Conservation (phyloP, 1,140 invertebrate genomes). For the Trachymyrmex septentrionalis region DNA sequence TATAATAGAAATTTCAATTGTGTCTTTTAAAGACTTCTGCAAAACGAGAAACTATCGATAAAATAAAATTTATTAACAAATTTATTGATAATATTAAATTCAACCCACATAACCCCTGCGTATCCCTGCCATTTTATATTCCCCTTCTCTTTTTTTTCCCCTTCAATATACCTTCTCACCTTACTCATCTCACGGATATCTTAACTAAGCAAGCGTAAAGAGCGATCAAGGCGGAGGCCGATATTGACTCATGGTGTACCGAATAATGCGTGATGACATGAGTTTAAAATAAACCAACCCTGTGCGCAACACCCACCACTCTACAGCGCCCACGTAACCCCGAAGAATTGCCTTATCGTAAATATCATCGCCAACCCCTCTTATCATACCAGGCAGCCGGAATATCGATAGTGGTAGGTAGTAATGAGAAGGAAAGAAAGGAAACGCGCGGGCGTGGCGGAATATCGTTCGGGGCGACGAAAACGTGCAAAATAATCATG, state of each 20-base stretch:
- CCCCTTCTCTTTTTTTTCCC: neutral
- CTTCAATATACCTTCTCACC: neutral
- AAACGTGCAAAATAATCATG: slow-evolving; percentile 32
- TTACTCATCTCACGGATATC: slow-evolving; percentile 7
- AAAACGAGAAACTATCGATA: neutral
- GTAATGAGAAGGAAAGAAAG: slow-evolving; percentile 21
- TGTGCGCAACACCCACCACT: slow-evolving; percentile 33
- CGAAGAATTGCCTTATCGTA: slow-evolving; percentile 34
- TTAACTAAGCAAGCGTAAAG: slow-evolving; percentile 25
- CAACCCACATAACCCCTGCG: neutral
- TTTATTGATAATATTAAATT: neutral
- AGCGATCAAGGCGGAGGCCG: slow-evolving; percentile 26
- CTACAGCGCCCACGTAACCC: slow-evolving; percentile 29
- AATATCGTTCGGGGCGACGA: neutral
- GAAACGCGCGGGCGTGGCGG: neutral
- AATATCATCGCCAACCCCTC: slow-evolving; percentile 44
- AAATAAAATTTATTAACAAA: neutral
- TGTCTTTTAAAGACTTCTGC: neutral
- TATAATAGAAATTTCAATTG: neutral
- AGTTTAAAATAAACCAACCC: slow-evolving; percentile 45
- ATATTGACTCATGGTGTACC: slow-evolving; percentile 59
- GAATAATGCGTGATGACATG: slow-evolving; percentile 57
- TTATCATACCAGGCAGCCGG: slow-evolving; percentile 3
- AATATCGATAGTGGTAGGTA: slow-evolving; percentile 12
- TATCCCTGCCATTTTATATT: neutral